Percentiles rank a stretch among this genome's conserved stretches.
phyloP scores from a whole-genome alignment of 2,797 vertebrate species.

The Sebastes variabilis region DNA sequence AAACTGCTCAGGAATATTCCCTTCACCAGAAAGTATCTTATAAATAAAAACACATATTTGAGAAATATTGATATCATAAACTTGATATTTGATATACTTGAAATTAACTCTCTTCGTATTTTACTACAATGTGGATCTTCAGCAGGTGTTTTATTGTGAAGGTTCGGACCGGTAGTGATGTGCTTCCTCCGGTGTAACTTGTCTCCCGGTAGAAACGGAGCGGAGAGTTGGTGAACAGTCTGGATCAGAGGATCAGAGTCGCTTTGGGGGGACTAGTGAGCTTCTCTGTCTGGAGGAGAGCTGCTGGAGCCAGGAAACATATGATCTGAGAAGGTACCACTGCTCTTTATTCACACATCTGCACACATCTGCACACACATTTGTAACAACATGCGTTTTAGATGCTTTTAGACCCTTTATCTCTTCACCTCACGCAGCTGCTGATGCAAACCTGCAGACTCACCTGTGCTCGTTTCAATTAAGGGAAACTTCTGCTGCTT shows the following conservation, averaged over 20 bases:
- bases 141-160: too few species aligned
- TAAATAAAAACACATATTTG: too few species aligned
- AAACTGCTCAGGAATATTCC: too few species aligned
- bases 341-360: neutral
- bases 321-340: constrained; percentile 52
- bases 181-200: neutral
- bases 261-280: constrained; percentile 16
- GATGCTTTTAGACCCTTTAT: neutral
- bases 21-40: too few species aligned
- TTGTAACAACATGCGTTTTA: neutral
- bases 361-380: neutral
- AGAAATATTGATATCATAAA: too few species aligned
- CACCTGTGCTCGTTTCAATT: constrained; percentile 53
- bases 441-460: constrained; percentile 14
- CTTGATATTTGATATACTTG: too few species aligned
- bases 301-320: constrained; percentile 17
- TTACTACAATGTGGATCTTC: too few species aligned
- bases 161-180: too few species aligned
- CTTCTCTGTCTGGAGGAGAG: constrained; percentile 37
- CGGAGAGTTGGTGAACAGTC: constrained; percentile 18
- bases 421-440: neutral
- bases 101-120: too few species aligned
- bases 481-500: constrained; percentile 15
- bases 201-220: neutral
- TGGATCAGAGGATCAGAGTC: constrained; percentile 31